Percentiles rank a stretch among this genome's conserved stretches.
Conservation (phyloP, 2,888 invertebrate species). For the Tortricodes alternella region DNA sequence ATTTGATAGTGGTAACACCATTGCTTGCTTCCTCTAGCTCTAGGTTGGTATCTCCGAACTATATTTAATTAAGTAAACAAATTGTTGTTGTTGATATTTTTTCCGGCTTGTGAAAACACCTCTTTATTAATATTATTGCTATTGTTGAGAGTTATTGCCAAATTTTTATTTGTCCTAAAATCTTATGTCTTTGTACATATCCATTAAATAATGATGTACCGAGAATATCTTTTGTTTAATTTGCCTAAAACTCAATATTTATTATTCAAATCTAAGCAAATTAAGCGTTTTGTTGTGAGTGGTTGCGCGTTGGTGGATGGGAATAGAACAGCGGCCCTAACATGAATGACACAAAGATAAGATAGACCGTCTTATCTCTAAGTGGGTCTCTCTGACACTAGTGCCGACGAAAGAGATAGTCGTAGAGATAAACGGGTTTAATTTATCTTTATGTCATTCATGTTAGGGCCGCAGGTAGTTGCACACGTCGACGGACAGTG, state of each 20-base stretch:
- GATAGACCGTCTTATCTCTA: too few species aligned
- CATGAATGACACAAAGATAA: too few species aligned
- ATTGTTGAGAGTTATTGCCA: conserved; percentile 78
- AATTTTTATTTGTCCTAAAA: conserved; percentile 77
- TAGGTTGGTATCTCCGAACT: conserved; percentile 53
- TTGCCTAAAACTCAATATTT: not conserved
- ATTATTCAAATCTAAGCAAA: not conserved
- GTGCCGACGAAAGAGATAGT: too few species aligned
- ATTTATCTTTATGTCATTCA: too few species aligned
- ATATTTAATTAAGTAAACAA: conserved; percentile 58
- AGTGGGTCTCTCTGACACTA: too few species aligned
- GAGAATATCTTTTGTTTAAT: conserved; percentile 56
- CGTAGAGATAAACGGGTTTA: too few species aligned
- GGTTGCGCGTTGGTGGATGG: too few species aligned
- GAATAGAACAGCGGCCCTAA: too few species aligned
- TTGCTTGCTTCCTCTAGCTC: conserved; percentile 35
- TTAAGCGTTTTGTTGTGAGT: not conserved
- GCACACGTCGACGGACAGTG: too few species aligned
- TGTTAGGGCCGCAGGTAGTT: too few species aligned
- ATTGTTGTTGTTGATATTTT: conserved; percentile 71
- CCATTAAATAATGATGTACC: conserved; percentile 80
- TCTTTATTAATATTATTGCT: conserved; percentile 59
- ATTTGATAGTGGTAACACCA: conserved; percentile 42
- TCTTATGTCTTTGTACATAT: conserved; percentile 79
- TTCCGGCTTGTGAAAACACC: conserved; percentile 68